Base-by-base conservation (phyloP, 2,113 vertebrate species). In the Nycticorax nycticorax region DNA sequence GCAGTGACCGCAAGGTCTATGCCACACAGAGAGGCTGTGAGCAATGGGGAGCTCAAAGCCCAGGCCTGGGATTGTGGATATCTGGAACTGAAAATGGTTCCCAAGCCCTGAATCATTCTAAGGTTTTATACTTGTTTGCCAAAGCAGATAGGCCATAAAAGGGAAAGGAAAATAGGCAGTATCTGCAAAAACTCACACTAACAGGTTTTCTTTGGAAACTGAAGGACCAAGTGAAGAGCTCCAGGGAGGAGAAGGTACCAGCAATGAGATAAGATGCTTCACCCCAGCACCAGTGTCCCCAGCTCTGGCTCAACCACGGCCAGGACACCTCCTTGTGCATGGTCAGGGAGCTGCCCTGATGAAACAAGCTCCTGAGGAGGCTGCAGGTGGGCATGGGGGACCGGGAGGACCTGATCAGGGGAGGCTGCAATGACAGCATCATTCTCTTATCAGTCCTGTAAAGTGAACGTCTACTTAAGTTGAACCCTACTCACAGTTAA, bases 31-130 rank as follows among this genome's bases (percentile, higher is more conserved):
- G 69, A 26, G 28, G 19, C n/a, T 28, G 45, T 2, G 56, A 64
- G 39, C 2, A 1, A 15, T 6, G 47, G 39, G 41, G n/a, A 85
- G 43, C 63, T 57, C 17, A 1, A 33, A 76, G 39, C 20, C 60
- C 3, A 1, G n/a, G 4, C 24, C 21, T 37, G 68, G 67, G 7
- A 66, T 26, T 2, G 0, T 1, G 9, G n/a, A 43, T 20, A 13
- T 37, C 26, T 91, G 60, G n/a, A 56, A 89, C 33, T 14, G 21
- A 56, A 84, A 78, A 67, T 0, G 11, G 18, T 16, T 93, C 74
- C 47, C 77, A 87, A 83, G 39, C 55, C 67, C 72, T 45, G 48
- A 52, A 13, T 55, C 32, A 23, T 24, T 41, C 45, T 43, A 35
- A 35, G 0, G 2, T 45, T 88, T 92, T 19, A 43, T 3, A 5